Conservation (phyloP, 2,888 invertebrate species). For the Choristoneura rosaceana region DNA sequence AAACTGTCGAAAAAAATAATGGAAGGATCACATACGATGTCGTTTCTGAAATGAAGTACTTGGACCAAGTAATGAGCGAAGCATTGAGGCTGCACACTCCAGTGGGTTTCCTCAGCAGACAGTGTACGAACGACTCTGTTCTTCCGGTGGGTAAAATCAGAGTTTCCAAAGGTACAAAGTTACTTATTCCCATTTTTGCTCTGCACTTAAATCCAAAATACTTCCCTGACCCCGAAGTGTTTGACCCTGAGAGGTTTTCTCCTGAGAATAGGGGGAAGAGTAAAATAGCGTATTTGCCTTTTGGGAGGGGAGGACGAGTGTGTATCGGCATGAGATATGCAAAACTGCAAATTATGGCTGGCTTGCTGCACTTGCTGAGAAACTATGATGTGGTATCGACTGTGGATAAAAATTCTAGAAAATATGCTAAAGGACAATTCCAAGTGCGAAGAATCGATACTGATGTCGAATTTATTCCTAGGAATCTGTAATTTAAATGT, state of each 20-base stretch:
- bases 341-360: slow-evolving; percentile 55
- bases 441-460: slow-evolving; percentile 59
- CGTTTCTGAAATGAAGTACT: slow-evolving; percentile 59
- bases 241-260: slow-evolving; percentile 71
- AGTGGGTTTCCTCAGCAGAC: slow-evolving; percentile 57
- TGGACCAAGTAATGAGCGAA: slow-evolving; percentile 64
- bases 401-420: slow-evolving; percentile 11
- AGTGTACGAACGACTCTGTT: slow-evolving; percentile 58
- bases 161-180: slow-evolving; percentile 61
- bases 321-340: slow-evolving; percentile 73
- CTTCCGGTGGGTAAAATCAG: slow-evolving; percentile 66
- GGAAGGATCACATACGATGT: slow-evolving; percentile 59
- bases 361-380: slow-evolving; percentile 34
- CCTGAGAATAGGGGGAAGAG: slow-evolving; percentile 50
- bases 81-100: slow-evolving; percentile 65
- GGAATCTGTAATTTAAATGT: slow-evolving; percentile 33
- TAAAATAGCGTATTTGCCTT: slow-evolving; percentile 68
- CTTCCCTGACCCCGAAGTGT: slow-evolving; percentile 72
- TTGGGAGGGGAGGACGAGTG: slow-evolving; percentile 73
- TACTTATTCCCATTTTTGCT: slow-evolving; percentile 63
- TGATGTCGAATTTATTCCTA: slow-evolving; percentile 54
- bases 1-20: slow-evolving; percentile 50
- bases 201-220: slow-evolving; percentile 72
- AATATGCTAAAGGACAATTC: slow-evolving; percentile 52
- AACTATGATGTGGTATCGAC: slow-evolving; percentile 20